These are phyloP conservation scores for Tetropium fuscum DNA, from an alignment of 2,888 invertebrate genomes.

Conservation along the genomic window DNA sequence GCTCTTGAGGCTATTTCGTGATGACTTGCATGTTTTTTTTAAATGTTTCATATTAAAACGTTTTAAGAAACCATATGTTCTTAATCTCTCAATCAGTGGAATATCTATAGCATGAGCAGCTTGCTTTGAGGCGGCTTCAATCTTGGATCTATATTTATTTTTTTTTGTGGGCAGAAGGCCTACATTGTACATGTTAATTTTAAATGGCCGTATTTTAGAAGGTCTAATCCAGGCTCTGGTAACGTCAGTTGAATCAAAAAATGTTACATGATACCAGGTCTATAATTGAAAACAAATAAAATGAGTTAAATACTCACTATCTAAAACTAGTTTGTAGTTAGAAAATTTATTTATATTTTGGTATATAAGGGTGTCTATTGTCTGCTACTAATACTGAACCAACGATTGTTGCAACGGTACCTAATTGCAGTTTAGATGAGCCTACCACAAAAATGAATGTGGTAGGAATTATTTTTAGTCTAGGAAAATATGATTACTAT, in stretches of 20 bases:
- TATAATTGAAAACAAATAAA: slow-evolving; percentile 26
- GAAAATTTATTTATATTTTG: too few relatives aligned
- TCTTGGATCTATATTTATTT: slow-evolving; percentile 31
- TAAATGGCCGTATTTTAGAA: slow-evolving; percentile 37
- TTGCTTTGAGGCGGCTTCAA: slow-evolving; percentile 35
- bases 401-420: too few relatives aligned
- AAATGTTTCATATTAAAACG: slow-evolving; percentile 43
- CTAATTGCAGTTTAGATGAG: too few relatives aligned
- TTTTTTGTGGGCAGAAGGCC: slow-evolving; percentile 13
- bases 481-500: too few relatives aligned
- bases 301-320: too few relatives aligned
- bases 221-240: slow-evolving; percentile 47
- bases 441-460: too few relatives aligned
- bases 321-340: too few relatives aligned
- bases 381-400: too few relatives aligned
- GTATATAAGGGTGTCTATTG: too few relatives aligned
- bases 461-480: too few relatives aligned
- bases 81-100: slow-evolving; percentile 40
- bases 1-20: too few relatives aligned
- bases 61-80: slow-evolving; percentile 41
- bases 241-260: slow-evolving; percentile 44
- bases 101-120: slow-evolving; percentile 41
- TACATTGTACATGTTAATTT: slow-evolving; percentile 31
- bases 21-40: too few relatives aligned
- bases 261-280: slow-evolving; percentile 51